These are phyloP conservation scores for Pholis gunnellus DNA, from an alignment of 2,113 vertebrate species.

Conservation along the genomic window DNA sequence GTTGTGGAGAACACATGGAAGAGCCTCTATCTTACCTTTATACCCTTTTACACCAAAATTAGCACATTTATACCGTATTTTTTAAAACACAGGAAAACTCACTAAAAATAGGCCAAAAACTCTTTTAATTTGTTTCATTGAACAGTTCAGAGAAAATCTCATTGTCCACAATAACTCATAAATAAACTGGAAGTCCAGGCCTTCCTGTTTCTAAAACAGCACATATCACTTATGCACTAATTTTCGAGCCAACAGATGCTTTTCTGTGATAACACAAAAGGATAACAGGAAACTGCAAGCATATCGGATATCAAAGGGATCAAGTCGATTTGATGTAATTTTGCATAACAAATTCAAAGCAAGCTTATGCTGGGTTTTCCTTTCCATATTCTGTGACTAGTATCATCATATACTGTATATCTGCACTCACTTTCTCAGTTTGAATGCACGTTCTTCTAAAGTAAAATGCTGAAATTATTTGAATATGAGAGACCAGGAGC, in stretches of 20 bases:
- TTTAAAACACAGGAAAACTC: no score
- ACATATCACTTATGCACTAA: background rate
- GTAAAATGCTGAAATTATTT: background rate
- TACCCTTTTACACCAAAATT: no score
- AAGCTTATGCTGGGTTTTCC: background rate
- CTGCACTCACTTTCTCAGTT: background rate
- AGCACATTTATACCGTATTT: no score
- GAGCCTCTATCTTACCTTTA: no score
- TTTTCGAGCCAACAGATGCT: conserved; percentile 39
- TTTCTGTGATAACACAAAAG: conserved; percentile 9
- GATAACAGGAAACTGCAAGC: conserved; percentile 14
- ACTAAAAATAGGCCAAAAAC: no score
- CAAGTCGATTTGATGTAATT: background rate
- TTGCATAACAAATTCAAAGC: background rate
- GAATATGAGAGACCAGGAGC: conserved; percentile 1
- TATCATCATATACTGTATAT: background rate
- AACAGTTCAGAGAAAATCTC: conserved; percentile 29
- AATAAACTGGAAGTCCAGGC: conserved; percentile 51
- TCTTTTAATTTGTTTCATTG: no score
- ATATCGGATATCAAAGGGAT: background rate
- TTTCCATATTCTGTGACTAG: background rate
- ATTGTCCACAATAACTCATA: conserved; percentile 54
- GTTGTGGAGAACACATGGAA: background rate
- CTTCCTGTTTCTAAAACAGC: conserved; percentile 65
- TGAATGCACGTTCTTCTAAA: background rate